Evolutionary conservation across 2,113 vertebrate species (phyloP).

Genomic region (Sylvietta virens): DNA sequence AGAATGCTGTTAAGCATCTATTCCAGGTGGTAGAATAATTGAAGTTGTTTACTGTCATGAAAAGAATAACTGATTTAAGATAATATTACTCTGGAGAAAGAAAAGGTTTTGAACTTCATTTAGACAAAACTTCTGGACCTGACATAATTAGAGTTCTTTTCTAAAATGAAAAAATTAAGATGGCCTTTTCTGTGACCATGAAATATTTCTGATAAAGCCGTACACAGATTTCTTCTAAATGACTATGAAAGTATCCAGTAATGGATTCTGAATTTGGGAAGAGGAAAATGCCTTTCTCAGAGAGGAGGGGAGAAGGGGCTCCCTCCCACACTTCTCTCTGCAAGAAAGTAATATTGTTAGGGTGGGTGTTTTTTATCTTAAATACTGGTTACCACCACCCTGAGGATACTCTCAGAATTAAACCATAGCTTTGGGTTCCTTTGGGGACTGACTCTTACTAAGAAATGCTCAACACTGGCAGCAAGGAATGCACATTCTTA

Average conservation of each 20-base stretch:
- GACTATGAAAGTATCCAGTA: background rate
- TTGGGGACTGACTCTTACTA: background rate
- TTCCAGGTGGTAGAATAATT: background rate
- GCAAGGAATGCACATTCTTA: background rate
- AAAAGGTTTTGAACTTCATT: background rate
- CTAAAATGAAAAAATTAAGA: background rate
- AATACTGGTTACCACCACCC: background rate
- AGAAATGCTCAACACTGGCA: background rate
- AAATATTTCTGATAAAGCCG: background rate
- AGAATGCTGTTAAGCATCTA: conserved; percentile 27
- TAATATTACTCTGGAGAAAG: background rate
- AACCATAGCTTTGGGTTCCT: background rate
- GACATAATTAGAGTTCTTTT: background rate
- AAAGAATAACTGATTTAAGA: background rate
- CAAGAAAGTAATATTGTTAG: background rate
- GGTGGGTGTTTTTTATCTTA: background rate
- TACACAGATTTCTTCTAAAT: background rate
- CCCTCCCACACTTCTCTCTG: background rate
- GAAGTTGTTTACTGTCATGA: conserved; percentile 30
- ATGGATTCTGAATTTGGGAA: background rate
- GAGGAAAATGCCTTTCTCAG: background rate
- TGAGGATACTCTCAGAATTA: background rate
- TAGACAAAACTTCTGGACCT: background rate
- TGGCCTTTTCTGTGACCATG: background rate
- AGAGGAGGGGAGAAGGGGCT: background rate